Conservation (phyloP, 2,797 vertebrate genomes). For the Alcedo atthis region DNA sequence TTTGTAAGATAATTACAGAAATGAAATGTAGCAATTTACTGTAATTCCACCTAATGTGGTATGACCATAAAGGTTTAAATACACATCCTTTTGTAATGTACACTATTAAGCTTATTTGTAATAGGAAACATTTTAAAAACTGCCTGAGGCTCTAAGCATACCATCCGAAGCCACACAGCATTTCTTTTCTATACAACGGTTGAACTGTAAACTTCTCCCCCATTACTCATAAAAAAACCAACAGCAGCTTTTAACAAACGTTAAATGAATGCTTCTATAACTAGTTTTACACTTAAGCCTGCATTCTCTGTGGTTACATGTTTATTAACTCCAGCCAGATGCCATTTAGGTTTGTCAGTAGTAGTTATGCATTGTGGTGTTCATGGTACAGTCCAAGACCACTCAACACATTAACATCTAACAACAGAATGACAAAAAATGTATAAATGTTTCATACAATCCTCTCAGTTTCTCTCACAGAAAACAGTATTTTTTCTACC, state of each 20-base stretch:
- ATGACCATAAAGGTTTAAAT: constrained; percentile 62
- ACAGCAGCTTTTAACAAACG: constrained; percentile 29
- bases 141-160: constrained; percentile 20
- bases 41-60: constrained; percentile 40
- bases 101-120: constrained; percentile 36
- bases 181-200: not conserved
- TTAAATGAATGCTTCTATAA: constrained; percentile 44
- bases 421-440: not conserved
- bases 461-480: not conserved
- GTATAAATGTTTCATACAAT: not conserved
- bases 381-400: not conserved
- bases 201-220: constrained; percentile 45
- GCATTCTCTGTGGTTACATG: not conserved
- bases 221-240: constrained; percentile 48
- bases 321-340: not conserved
- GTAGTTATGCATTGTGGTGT: accelerated
- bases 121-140: constrained; percentile 33
- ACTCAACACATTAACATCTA: not conserved
- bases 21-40: constrained; percentile 53
- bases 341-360: not conserved
- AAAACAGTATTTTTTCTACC: not conserved
- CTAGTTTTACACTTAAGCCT: not conserved
- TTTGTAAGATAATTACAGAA: constrained; percentile 59
- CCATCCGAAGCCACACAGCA: not conserved
- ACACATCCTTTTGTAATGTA: constrained; percentile 30